Percentiles rank a stretch among this genome's conserved stretches.
Conservation (phyloP, 2,113 vertebrate genomes). For the Motacilla alba region DNA sequence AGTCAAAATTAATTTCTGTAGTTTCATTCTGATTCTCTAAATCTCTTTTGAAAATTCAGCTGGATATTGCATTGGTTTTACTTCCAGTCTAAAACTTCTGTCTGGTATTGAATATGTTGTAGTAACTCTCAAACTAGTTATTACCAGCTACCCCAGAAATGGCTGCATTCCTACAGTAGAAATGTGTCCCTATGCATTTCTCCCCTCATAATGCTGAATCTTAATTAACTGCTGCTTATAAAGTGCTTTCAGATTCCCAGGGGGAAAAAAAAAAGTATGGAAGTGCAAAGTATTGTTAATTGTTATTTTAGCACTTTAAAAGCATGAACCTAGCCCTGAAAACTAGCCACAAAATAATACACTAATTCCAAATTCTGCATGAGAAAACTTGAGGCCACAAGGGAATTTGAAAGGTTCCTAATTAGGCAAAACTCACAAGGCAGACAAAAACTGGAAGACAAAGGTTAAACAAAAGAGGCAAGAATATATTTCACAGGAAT, state of each 20-base stretch:
- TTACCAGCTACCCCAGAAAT: not conserved
- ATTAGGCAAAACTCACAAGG: constrained; percentile 57
- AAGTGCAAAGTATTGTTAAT: constrained; percentile 33
- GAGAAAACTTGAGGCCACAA: constrained; percentile 29
- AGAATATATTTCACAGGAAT: constrained; percentile 20
- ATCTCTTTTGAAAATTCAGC: not conserved
- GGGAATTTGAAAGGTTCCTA: constrained; percentile 59
- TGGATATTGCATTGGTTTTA: not conserved
- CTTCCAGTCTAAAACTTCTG: not conserved
- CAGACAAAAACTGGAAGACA: constrained; percentile 44
- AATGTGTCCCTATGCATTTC: not conserved
- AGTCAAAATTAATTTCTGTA: not conserved
- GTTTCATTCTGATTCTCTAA: not conserved
- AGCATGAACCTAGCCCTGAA: constrained; percentile 4
- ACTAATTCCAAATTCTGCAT: constrained; percentile 51
- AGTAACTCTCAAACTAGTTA: not conserved
- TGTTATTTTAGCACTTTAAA: constrained; percentile 52
- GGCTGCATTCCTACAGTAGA: not conserved
- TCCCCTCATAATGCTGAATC: not conserved
- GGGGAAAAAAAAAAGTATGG: not conserved
- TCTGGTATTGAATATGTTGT: not conserved
- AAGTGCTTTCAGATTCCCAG: not conserved
- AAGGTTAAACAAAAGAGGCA: constrained; percentile 47
- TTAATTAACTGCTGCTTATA: constrained; percentile 37
- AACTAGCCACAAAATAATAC: constrained; percentile 7